Evolutionary conservation across 2,113 vertebrate genomes (phyloP), one percentile per base, ranked within the genome.

Genomic region (Oryzias woworae): DNA sequence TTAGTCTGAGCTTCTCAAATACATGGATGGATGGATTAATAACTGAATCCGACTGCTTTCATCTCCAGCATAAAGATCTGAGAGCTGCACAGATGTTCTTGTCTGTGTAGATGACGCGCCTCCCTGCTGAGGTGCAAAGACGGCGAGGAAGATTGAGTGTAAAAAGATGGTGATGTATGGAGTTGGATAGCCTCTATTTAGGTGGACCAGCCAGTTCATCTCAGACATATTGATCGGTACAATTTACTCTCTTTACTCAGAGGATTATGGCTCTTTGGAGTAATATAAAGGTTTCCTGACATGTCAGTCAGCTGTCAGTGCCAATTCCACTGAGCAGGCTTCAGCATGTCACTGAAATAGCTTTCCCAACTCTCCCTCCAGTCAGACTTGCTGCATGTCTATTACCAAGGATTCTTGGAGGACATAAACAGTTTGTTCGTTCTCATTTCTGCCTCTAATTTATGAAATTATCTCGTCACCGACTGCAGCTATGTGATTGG

Each of bases 281-380:
- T 88, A 88, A 90, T 90, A 89, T 87, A 91, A 91, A 89, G 91
- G 87, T 86, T 90, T 91, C 85, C 89, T 80, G 79, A 71, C 73
- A 41, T 90, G 89, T 89, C 90, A 90, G 66, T 89, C 88, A 88
- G 63, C 82, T 88, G 89, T 89, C 90, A 78, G 51, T 45, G 75
- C 75, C 81, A 75, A 80, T 90, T 88, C 83, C 84, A 70, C 55
- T 7, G 54, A 90, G 88, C 82, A 81, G 82, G 72, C 73, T 70
- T 70, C 69, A 59, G 62, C 72, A 75, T 83, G 85, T 87, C 87
- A 85, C 82, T 52, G 69, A 76, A 71, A 76, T 50, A 70, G 62
- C 64, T 74, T 83, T 44, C 60, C 51, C 75, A 59, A 65, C 73
- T 63, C 77, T 49, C 66, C 73, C 56, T 66, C 70, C 76, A 74